A percentile compares a stretch with the other conserved stretches of the same genome.
Conservation (phyloP, 2,797 vertebrate species). For the Pseudotriccus pelzelni region DNA sequence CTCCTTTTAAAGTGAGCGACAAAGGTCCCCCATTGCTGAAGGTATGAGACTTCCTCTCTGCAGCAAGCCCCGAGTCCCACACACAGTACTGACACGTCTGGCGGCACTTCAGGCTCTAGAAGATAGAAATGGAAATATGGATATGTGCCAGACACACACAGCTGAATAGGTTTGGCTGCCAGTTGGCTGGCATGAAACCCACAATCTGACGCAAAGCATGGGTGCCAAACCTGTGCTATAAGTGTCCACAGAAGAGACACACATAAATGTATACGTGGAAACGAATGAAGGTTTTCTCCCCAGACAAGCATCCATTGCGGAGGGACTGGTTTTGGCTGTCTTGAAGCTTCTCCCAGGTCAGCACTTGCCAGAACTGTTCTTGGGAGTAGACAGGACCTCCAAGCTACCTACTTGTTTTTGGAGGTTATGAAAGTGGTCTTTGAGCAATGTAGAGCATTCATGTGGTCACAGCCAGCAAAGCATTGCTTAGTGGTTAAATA, state of each 20-base stretch:
- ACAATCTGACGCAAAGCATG: not conserved
- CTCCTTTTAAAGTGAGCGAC: not conserved
- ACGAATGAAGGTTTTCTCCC: not conserved
- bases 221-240: not conserved
- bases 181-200: not conserved
- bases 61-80: rapidly evolving
- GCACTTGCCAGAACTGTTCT: not conserved
- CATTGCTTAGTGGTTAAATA: not conserved
- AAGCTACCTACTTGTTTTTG: not conserved
- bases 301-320: not conserved
- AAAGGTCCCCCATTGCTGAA: not conserved
- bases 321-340: not conserved
- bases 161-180: not conserved
- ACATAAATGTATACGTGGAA: not conserved
- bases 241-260: not conserved
- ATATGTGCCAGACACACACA: not conserved
- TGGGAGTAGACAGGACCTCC: not conserved
- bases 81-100: rapidly evolving
- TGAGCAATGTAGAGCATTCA: not conserved
- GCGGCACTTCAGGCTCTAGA: not conserved
- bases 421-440: not conserved
- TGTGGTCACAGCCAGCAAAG: not conserved
- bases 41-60: not conserved
- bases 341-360: not conserved
- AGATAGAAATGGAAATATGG: not conserved